Evolutionary conservation across 2,888 invertebrate species (phyloP), one percentile per base, ranked within the genome.

Genomic region (Hipparchia semele): DNA sequence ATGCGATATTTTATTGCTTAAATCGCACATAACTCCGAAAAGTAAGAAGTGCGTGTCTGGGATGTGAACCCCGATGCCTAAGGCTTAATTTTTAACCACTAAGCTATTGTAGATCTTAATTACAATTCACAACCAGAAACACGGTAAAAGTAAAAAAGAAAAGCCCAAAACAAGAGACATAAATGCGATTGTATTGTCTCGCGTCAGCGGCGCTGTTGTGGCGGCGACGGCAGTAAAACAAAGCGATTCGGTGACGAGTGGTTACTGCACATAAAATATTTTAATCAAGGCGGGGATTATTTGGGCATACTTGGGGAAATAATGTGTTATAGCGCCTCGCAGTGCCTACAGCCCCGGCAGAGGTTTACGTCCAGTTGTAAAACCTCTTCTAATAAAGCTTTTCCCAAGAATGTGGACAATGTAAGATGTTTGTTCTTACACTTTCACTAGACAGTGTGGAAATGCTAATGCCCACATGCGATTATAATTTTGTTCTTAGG

Each of bases 261-360:
- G 73, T 76, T 69, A 72, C 71, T 65, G 70, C 76, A 73, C 77
- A 72, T 79, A 78, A 79, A 80, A 78, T 78, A 79, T 80, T 80
- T 78, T 79, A 80, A 80, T 79, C 77, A 80, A 80, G 74, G 74
- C 70, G 72, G 74, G 76, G 75, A 76, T 79, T 77, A 77, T 75
- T 70, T 68, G 73, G 13, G 56, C 13, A 56, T 13, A 58, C 23
- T 58, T 2, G 23, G 10, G 53, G 75, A 73, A 76, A 75, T 77
- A 74, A 77, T 71, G 72, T 68, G 70, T 46, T 61, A 8, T 12
- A 33, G 60, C 60, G 33, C 60, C n/a, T 10, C 23, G 51, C 23
- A 2, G 5, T 8, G 54, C 59, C 56, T 49, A 6, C 2, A 12
- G 53, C 12, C 12, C 5, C 4, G 0, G 13, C 23, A 8, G 3